Percentiles rank a stretch among this genome's conserved stretches.
phyloP scores from a whole-genome alignment of 2,113 vertebrate species.

The Trematocara unimaculatum region DNA sequence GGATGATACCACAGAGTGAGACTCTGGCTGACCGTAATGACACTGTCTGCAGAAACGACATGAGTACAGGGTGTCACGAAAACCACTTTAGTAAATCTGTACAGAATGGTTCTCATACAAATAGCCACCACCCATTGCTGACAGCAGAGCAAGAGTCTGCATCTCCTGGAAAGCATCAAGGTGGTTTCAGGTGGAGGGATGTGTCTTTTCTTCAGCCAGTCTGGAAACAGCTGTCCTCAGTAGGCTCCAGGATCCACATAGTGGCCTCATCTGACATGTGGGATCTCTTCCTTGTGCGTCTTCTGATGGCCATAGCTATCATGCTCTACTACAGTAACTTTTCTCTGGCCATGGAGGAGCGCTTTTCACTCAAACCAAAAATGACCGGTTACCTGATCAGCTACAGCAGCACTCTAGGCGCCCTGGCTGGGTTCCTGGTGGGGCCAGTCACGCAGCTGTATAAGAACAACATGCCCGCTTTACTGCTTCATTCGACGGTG shows the following conservation, averaged over 20 bases:
- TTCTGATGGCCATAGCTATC: slow-evolving; percentile 86
- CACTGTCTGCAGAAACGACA: slow-evolving; percentile 21
- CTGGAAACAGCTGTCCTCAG: slow-evolving; percentile 71
- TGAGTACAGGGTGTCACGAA: slow-evolving; percentile 8
- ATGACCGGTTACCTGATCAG: slow-evolving; percentile 85
- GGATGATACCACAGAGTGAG: slow-evolving; percentile 82
- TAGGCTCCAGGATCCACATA: slow-evolving; percentile 73
- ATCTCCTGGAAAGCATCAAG: background rate
- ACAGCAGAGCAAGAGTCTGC: background rate
- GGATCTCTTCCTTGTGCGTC: slow-evolving; percentile 86
- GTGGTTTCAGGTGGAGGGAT: slow-evolving; percentile 16
- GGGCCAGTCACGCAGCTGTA: slow-evolving; percentile 83
- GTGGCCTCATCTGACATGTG: slow-evolving; percentile 83
- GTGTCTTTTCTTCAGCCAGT: slow-evolving; percentile 41
- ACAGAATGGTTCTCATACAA: slow-evolving; percentile 45
- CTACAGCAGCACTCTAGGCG: slow-evolving; percentile 86
- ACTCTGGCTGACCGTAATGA: slow-evolving; percentile 13
- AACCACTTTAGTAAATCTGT: slow-evolving; percentile 9
- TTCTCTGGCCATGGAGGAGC: slow-evolving; percentile 88
- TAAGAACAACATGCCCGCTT: slow-evolving; percentile 69
- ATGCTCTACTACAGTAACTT: slow-evolving; percentile 95
- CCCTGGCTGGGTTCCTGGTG: slow-evolving; percentile 81
- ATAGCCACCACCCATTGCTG: background rate
- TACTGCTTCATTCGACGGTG: slow-evolving; percentile 83
- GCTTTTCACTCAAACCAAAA: slow-evolving; percentile 84